phyloP scores from a whole-genome alignment of 35 echinoderm and acorn worm species.

The Amphiura filiformis region DNA sequence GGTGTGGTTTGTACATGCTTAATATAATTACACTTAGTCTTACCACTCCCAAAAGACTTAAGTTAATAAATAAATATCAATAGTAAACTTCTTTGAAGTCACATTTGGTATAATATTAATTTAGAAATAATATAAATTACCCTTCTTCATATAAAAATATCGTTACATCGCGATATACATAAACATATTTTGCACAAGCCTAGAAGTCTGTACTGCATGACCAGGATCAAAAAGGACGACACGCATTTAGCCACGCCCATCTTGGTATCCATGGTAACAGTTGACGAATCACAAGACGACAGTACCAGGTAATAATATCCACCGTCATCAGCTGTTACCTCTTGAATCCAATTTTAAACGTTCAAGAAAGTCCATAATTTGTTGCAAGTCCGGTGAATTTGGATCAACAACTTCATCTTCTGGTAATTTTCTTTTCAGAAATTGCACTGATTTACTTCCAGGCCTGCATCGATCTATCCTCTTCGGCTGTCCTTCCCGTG shows the following conservation, averaged over 20 bases:
- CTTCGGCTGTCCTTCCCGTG: neutral
- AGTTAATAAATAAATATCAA: constrained; percentile 14
- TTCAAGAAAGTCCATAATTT: neutral
- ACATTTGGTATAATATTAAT: constrained; percentile 16
- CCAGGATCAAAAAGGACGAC: neutral
- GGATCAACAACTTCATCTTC: neutral
- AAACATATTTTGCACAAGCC: constrained; percentile 6
- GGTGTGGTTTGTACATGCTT: neutral
- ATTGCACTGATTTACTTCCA: neutral
- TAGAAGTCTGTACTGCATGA: neutral
- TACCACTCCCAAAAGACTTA: constrained; percentile 1
- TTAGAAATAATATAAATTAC: constrained; percentile 16
- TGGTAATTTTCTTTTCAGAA: neutral
- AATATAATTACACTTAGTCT: neutral
- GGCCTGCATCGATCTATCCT: neutral
- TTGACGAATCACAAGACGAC: neutral
- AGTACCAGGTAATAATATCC: neutral
- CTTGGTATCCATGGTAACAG: neutral
- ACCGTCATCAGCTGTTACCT: neutral
- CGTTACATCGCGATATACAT: constrained; percentile 14
- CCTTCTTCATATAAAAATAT: constrained; percentile 15
- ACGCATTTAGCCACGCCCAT: neutral
- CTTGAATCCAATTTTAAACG: neutral
- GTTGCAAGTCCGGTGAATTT: neutral
- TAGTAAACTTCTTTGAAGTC: constrained; percentile 15